phyloP scores from a whole-genome alignment of 1,140 invertebrate genomes.

The Drosophila athabasca region DNA sequence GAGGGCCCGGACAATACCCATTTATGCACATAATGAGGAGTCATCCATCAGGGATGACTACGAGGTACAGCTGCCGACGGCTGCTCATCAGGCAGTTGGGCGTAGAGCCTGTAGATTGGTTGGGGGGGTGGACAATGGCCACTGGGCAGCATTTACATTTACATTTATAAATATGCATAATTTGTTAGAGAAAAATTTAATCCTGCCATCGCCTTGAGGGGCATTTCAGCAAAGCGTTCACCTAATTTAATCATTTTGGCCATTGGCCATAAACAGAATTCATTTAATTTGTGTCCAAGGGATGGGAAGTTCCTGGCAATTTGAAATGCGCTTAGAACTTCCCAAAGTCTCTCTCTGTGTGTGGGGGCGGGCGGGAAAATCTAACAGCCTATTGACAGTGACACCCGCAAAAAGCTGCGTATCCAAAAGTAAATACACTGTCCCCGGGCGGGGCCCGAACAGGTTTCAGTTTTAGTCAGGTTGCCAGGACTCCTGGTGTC shows the following conservation, averaged over 20 bases:
- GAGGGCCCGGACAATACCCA: constrained; percentile 53
- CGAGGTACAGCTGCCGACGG: constrained; percentile 34
- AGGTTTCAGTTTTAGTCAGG: constrained; percentile 35
- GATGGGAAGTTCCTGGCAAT: neutral
- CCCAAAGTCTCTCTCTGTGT: constrained; percentile 12
- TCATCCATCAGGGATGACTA: constrained; percentile 56
- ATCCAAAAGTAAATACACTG: constrained; percentile 73
- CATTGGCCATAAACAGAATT: constrained; percentile 42
- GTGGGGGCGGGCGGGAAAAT: constrained; percentile 20
- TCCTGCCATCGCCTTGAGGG: constrained; percentile 42
- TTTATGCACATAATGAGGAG: constrained; percentile 72
- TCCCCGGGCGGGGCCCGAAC: constrained; percentile 41
- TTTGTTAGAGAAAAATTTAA: constrained; percentile 67
- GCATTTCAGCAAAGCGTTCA: constrained; percentile 22
- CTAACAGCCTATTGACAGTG: constrained; percentile 65
- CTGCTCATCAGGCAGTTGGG: constrained; percentile 30
- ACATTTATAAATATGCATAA: constrained; percentile 72
- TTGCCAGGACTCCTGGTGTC: constrained; percentile 55
- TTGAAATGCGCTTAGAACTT: constrained; percentile 21
- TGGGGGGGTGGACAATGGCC: constrained; percentile 9
- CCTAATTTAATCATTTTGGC: constrained; percentile 77
- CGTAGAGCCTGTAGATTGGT: neutral
- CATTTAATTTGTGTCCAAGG: constrained; percentile 54
- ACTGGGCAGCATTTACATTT: constrained; percentile 63
- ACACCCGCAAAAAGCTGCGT: constrained; percentile 64